phyloP scores from a whole-genome alignment of 2,888 invertebrate genomes.

The Brachylomia viminalis region DNA sequence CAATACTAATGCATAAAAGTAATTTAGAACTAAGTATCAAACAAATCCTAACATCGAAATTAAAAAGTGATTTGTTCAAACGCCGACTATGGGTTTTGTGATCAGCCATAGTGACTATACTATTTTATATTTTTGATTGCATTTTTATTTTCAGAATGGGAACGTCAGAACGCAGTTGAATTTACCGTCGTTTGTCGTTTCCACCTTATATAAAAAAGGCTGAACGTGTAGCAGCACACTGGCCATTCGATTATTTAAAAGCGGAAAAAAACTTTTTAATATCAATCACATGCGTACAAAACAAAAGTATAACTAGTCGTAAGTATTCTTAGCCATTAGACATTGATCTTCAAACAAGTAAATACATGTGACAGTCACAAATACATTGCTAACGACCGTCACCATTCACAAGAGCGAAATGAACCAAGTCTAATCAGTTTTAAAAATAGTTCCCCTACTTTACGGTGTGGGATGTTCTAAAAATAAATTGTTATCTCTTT shows the following conservation, averaged over 20 bases:
- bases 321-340: constrained; percentile 12
- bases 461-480: constrained; percentile 22
- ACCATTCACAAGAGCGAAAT: constrained; percentile 28
- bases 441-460: constrained; percentile 32
- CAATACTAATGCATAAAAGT: neutral
- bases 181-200: neutral
- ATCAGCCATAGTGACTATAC: neutral
- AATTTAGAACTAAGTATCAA: neutral
- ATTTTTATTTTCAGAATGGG: neutral
- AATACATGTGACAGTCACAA: constrained; percentile 13
- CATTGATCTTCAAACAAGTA: constrained; percentile 18
- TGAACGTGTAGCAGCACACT: no score
- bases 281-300: neutral
- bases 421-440: constrained; percentile 43
- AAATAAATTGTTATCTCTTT: constrained; percentile 45
- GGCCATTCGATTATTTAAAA: no score
- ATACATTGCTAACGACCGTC: constrained; percentile 10
- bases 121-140: neutral
- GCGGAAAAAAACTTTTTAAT: neutral
- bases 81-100: neutral
- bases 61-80: neutral
- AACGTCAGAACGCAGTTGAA: neutral
- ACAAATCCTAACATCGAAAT: neutral
- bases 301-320: neutral
- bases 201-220: neutral